Percentiles rank a stretch among this genome's conserved stretches.
Conservation (phyloP, 2,797 vertebrate species). For the Eospalax fontanierii region DNA sequence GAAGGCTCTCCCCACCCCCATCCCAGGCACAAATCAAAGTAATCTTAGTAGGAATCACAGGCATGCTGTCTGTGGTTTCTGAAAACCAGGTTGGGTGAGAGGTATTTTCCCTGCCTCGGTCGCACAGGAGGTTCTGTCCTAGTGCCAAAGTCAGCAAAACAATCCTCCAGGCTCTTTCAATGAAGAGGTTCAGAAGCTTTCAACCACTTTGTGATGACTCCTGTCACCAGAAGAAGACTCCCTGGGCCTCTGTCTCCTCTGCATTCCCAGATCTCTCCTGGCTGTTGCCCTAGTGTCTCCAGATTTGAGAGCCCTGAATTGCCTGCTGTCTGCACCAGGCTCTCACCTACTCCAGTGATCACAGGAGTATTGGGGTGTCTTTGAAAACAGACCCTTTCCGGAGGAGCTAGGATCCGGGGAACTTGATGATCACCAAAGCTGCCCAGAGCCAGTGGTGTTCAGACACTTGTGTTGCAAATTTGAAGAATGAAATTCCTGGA, state of each 20-base stretch:
- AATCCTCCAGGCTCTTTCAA: background rate
- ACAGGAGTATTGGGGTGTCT: background rate
- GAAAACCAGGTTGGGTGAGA: constrained; percentile 37
- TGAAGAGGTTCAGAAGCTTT: background rate
- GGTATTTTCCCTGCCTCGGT: constrained; percentile 43
- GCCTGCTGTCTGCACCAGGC: background rate
- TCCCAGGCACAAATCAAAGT: background rate
- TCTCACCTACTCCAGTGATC: background rate
- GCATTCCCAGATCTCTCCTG: background rate
- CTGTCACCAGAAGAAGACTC: background rate
- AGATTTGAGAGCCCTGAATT: background rate
- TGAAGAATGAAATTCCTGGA: background rate
- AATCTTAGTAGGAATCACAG: background rate
- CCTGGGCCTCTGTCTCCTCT: background rate
- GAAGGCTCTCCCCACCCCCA: no score
- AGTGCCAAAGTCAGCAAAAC: constrained; percentile 47
- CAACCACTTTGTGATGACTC: background rate
- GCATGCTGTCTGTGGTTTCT: constrained; percentile 48
- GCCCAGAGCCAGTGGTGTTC: no score
- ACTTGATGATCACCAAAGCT: background rate
- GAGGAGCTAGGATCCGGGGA: background rate
- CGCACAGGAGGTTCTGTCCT: constrained; percentile 9
- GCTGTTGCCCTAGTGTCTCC: background rate
- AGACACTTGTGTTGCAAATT: background rate
- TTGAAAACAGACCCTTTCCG: background rate